A percentile compares a stretch with the other conserved stretches of the same genome.
phyloP scores from a whole-genome alignment of 2,797 vertebrate species.

The Naso thynnoides region DNA sequence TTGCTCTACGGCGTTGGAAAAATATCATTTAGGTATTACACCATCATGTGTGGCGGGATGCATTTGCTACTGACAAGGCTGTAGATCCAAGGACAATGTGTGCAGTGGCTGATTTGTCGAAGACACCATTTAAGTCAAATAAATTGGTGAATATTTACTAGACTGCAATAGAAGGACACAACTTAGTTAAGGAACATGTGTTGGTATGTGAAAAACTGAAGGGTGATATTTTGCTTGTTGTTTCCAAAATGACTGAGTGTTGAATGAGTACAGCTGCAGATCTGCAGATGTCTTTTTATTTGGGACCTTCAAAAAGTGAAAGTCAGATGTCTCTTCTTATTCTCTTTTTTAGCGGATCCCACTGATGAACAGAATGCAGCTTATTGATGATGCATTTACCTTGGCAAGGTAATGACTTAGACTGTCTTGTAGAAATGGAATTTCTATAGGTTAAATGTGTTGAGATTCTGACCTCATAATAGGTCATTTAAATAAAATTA shows the following conservation, averaged over 20 bases:
- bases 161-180: too few relatives aligned
- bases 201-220: too few relatives aligned
- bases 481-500: neutral
- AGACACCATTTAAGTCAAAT: too few relatives aligned
- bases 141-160: too few relatives aligned
- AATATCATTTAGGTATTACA: too few relatives aligned
- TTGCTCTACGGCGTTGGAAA: too few relatives aligned
- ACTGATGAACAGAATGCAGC: constrained; percentile 81
- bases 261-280: neutral
- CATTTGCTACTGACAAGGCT: too few relatives aligned
- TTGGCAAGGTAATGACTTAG: constrained; percentile 79
- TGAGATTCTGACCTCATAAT: neutral
- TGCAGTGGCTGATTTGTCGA: too few relatives aligned
- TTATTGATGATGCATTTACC: constrained; percentile 86
- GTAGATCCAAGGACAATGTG: too few relatives aligned
- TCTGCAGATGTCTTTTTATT: neutral
- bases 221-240: too few relatives aligned
- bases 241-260: neutral
- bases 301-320: neutral
- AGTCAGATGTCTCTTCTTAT: neutral
- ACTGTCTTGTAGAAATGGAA: neutral
- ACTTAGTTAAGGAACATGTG: too few relatives aligned
- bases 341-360: constrained; percentile 76
- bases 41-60: too few relatives aligned
- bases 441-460: neutral